Conservation (phyloP, 2,888 invertebrate genomes). For the Watsonalla cultraria region DNA sequence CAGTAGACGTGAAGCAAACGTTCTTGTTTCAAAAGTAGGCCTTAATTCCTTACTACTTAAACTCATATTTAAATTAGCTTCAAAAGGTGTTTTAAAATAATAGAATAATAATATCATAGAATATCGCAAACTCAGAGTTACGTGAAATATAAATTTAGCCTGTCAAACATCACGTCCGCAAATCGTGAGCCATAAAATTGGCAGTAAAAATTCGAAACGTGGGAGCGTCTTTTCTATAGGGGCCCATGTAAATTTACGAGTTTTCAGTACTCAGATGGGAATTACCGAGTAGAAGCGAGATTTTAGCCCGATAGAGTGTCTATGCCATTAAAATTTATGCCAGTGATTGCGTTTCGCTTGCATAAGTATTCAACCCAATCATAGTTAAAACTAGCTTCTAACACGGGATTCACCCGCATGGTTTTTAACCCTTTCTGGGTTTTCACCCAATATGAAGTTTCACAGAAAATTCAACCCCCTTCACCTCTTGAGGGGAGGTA, state of each 20-base stretch:
- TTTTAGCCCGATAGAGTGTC: slow-evolving; percentile 50
- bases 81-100: slow-evolving; percentile 3
- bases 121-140: slow-evolving; percentile 23
- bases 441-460: too few relatives aligned
- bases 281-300: slow-evolving; percentile 59
- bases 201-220: slow-evolving; percentile 57
- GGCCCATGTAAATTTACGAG: slow-evolving; percentile 67
- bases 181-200: slow-evolving; percentile 59
- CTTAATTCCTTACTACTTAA: too few relatives aligned
- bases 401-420: too few relatives aligned
- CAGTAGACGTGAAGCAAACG: too few relatives aligned
- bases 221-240: slow-evolving; percentile 52
- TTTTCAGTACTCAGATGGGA: slow-evolving; percentile 67
- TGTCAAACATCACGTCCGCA: slow-evolving; percentile 65
- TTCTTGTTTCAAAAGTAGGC: too few relatives aligned
- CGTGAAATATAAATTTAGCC: slow-evolving; percentile 65
- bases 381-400: too few relatives aligned
- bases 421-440: too few relatives aligned
- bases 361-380: slow-evolving; percentile 1
- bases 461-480: too few relatives aligned
- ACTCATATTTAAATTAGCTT: too few relatives aligned
- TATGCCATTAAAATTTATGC: slow-evolving; percentile 43
- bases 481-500: too few relatives aligned
- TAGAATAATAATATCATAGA: slow-evolving; percentile 2
- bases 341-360: slow-evolving; percentile 25